phyloP scores from a whole-genome alignment of 2,888 invertebrate genomes.

The Heliconius aoede region DNA sequence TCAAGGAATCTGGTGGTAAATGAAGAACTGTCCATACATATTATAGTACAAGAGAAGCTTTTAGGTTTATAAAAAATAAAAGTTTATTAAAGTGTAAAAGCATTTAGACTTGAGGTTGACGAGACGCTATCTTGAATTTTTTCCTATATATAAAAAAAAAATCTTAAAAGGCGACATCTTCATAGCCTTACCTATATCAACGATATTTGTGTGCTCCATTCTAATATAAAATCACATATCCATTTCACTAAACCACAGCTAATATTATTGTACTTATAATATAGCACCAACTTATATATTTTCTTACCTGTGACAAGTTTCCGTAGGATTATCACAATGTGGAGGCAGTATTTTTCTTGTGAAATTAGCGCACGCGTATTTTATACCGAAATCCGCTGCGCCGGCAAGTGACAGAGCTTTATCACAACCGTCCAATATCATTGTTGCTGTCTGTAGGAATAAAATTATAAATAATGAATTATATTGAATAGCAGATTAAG shows the following conservation, averaged over 20 bases:
- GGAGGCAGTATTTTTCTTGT: conserved; percentile 89
- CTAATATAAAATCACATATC: no score
- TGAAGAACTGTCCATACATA: conserved; percentile 30
- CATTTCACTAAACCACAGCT: no score
- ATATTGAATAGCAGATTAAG: neutral
- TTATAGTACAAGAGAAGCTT: conserved; percentile 16
- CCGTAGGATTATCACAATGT: conserved; percentile 89
- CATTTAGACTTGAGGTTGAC: neutral
- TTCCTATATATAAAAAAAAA: no score
- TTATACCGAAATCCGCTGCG: conserved; percentile 87
- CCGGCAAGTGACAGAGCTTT: conserved; percentile 90
- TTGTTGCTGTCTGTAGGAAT: conserved; percentile 87
- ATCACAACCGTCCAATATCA: conserved; percentile 95
- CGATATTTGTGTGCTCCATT: no score
- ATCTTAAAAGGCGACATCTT: no score
- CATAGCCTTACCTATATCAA: no score
- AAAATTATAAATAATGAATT: conserved; percentile 26
- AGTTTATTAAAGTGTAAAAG: neutral
- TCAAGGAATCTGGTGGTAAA: conserved; percentile 88
- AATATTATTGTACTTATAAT: no score
- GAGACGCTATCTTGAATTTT: no score
- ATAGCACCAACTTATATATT: neutral
- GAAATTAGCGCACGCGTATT: conserved; percentile 92
- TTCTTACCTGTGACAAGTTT: conserved; percentile 87
- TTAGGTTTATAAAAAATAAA: neutral